Evolutionary conservation across 2,113 vertebrate genomes (phyloP).

Genomic region (Channa maculata): DNA sequence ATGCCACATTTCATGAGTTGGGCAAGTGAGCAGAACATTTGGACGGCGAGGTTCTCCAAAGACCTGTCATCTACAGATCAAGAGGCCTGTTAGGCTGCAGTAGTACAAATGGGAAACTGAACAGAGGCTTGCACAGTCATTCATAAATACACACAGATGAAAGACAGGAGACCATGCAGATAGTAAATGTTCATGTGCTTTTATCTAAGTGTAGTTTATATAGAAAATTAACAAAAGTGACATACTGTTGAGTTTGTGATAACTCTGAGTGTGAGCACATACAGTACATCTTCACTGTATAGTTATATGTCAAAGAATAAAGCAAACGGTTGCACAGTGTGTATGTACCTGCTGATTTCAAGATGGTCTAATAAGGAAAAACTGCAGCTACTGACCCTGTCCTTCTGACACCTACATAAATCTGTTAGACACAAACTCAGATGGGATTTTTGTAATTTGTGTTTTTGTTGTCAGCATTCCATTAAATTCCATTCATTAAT

Average conservation of each 20-base stretch:
- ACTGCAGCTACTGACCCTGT: constrained; percentile 22
- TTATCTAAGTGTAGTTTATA: constrained; percentile 51
- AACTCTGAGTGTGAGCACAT: constrained; percentile 2
- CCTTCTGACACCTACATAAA: constrained; percentile 5
- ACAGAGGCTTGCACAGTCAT: constrained; percentile 65
- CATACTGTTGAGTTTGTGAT: constrained; percentile 38
- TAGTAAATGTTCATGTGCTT: constrained; percentile 44
- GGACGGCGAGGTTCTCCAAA: constrained; percentile 55
- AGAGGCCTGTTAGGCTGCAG: constrained; percentile 50
- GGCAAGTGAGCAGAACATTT: constrained; percentile 54
- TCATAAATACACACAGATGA: constrained; percentile 71
- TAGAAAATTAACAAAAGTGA: constrained; percentile 31
- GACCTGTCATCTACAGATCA: constrained; percentile 66
- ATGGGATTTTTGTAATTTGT: background rate
- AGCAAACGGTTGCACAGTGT: constrained; percentile 13
- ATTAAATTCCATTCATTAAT: no score
- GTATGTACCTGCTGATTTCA: constrained; percentile 13
- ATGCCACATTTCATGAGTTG: constrained; percentile 39
- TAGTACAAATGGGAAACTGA: constrained; percentile 66
- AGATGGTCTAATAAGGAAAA: constrained; percentile 41
- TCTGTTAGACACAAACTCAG: background rate
- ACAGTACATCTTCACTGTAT: background rate
- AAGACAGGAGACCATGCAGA: constrained; percentile 44
- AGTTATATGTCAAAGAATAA: constrained; percentile 30
- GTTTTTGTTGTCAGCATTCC: no score